Evolutionary conservation across 2,797 vertebrate genomes (phyloP).

Genomic region (Sparus aurata): DNA sequence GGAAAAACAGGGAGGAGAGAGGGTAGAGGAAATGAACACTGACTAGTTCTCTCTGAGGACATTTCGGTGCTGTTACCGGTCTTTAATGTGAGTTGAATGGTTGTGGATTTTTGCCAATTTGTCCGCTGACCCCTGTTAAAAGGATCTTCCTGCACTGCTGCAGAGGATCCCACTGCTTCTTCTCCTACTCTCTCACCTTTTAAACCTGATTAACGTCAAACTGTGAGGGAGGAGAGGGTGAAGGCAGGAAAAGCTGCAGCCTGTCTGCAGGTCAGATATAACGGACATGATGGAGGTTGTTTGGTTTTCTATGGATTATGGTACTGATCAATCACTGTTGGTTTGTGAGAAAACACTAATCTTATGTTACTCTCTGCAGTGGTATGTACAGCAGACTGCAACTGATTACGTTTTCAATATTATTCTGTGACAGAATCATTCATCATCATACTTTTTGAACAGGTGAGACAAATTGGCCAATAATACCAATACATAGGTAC

Average conservation of each 20-base stretch:
- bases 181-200: conserved; percentile 34
- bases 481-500: too few species aligned
- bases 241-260: background rate
- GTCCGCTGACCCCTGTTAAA: conserved; percentile 45
- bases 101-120: conserved; percentile 47
- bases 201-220: conserved; percentile 48
- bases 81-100: conserved; percentile 20
- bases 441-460: too few species aligned
- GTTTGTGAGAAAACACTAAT: background rate
- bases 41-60: conserved; percentile 28
- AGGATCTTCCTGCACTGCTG: conserved; percentile 2
- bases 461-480: too few species aligned
- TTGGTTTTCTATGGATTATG: background rate
- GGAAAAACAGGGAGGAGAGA: background rate
- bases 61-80: conserved; percentile 1
- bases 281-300: background rate
- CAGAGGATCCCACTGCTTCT: background rate
- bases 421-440: too few species aligned
- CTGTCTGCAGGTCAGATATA: background rate
- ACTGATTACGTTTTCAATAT: background rate
- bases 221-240: background rate
- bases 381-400: background rate
- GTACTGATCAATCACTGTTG: background rate
- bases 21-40: conserved; percentile 18
- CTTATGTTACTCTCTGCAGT: background rate